Base-by-base conservation (phyloP, 1,140 invertebrate genomes). In the Anthonomus grandis region DNA sequence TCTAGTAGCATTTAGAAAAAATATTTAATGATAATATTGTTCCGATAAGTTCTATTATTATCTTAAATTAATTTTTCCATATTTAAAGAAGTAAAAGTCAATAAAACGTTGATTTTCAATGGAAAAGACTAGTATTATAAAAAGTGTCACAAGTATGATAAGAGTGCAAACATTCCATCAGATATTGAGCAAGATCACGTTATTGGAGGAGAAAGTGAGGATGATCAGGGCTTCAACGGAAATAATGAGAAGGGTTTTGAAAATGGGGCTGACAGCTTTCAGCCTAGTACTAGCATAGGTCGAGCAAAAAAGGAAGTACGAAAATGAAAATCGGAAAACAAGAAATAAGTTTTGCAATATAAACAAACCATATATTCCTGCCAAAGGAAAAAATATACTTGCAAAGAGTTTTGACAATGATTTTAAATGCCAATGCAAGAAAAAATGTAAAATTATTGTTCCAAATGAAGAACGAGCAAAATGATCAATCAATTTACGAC, bases 121-220 rank as follows among this genome's bases (percentile, higher is more conserved):
- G 13, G 6, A 31, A 31, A 31, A 31, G n/a, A n/a, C n/a, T 8
- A 31, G 27, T 31, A 31, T n/a, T 31, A 8, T 31, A 8, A n/a
- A 31, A 31, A 31, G n/a, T 31, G 6, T 31, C 6, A 31, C 6
- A 31, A 31, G 6, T 8, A 31, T 6, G n/a, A 31, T 8, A 31
- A 31, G n/a, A n/a, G n/a, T n/a, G n/a, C 10, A 39, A n/a, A 39
- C 15, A 39, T 39, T 39, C 37, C 37, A 12, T 39, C 37, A 39
- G 5, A 39, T 39, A 39, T 12, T 15, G 37, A 39, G 13, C 37
- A 9, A 39, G n/a, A n/a, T n/a, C 8, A 31, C 8, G 27, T n/a
- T n/a, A 31, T 31, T n/a, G 27, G n/a, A 31, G 27, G n/a, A 31
- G 27, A 31, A 31, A 31, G 27, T 31, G 27, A 31, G n/a, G n/a